Conservation (phyloP, 2,113 vertebrate genomes). For the Oenanthe oenanthe region DNA sequence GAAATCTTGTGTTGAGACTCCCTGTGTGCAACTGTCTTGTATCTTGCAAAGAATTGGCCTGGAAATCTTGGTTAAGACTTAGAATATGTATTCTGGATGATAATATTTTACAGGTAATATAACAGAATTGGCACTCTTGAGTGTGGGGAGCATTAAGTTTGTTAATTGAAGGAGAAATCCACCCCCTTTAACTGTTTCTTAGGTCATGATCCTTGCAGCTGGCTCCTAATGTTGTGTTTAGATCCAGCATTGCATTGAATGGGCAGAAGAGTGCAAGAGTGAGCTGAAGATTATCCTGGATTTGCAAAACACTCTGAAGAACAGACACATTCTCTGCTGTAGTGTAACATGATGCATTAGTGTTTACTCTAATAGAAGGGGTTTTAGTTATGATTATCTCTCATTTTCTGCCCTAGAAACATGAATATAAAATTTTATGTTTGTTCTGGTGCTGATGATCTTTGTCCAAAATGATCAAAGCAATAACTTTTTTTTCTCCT, state of each 20-base stretch:
- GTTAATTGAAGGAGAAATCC: not conserved
- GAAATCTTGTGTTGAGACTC: not conserved
- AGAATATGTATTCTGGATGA: not conserved
- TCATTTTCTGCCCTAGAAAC: conserved; percentile 30
- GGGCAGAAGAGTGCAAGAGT: conserved; percentile 1
- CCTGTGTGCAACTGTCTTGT: conserved; percentile 28
- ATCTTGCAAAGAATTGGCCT: conserved; percentile 45
- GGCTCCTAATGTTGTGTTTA: conserved; percentile 9
- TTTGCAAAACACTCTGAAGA: not conserved
- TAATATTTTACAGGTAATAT: not conserved
- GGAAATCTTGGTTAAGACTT: conserved; percentile 29
- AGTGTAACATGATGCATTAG: not conserved
- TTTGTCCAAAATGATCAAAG: conserved; percentile 56
- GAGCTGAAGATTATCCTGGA: conserved; percentile 8
- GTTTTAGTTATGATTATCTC: conserved; percentile 8
- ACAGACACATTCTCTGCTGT: not conserved
- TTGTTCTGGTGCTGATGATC: conserved; percentile 54
- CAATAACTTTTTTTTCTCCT: conserved; percentile 77
- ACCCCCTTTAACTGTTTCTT: not conserved
- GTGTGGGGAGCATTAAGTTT: not conserved
- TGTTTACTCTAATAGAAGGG: not conserved
- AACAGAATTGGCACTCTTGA: conserved; percentile 4
- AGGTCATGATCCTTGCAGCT: conserved; percentile 61
- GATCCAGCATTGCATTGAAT: not conserved
- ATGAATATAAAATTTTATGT: conserved; percentile 10